Percentiles rank a stretch among this genome's conserved stretches.
Conservation (phyloP, 2,113 vertebrate genomes). For the Gnathonemus echidnorhynchus region DNA sequence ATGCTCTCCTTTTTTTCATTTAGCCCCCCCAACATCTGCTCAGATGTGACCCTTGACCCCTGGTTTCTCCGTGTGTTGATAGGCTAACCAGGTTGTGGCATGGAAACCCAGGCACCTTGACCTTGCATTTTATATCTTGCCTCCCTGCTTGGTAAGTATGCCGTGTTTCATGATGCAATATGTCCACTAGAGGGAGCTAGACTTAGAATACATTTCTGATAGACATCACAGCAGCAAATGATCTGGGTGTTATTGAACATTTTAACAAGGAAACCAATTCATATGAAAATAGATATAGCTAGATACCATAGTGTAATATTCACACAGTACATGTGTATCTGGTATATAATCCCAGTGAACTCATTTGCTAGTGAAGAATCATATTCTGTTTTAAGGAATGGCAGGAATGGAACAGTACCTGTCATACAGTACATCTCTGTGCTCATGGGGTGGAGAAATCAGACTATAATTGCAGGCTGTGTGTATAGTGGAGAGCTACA, state of each 20-base stretch:
- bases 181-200: not conserved
- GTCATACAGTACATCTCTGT: not conserved
- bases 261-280: not conserved
- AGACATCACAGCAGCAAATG: not conserved
- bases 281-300: not conserved
- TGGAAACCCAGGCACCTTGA: not conserved
- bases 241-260: not conserved
- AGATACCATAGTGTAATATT: not conserved
- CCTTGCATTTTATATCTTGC: not conserved
- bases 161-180: not conserved
- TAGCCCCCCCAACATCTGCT: constrained; percentile 18
- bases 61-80: not conserved
- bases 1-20: constrained; percentile 7
- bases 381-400: not conserved
- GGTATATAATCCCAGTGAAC: not conserved
- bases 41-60: constrained; percentile 37
- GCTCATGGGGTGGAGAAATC: not conserved
- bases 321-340: not conserved
- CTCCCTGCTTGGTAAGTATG: not conserved
- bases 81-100: not conserved
- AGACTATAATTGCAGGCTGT: not conserved
- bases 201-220: not conserved
- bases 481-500: not conserved
- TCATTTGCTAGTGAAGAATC: too few relatives aligned
- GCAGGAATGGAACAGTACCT: not conserved